phyloP scores from a whole-genome alignment of 2,797 vertebrate genomes.

The Enteromius radiatus region DNA sequence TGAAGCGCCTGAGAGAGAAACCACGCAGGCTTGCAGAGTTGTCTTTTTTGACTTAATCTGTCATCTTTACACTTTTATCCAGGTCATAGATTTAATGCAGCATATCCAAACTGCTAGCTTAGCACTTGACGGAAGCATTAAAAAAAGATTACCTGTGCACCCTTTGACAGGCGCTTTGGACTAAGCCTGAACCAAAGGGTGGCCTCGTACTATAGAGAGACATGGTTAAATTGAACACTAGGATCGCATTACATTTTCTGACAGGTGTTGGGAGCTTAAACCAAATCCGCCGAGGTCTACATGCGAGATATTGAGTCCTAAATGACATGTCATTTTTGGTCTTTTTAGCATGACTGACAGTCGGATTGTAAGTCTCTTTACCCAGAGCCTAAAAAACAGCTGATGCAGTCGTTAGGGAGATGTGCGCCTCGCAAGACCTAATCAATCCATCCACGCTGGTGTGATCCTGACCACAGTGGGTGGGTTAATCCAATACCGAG shows the following conservation, averaged over 20 bases:
- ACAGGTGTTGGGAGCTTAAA: constrained; percentile 56
- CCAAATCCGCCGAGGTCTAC: constrained; percentile 44
- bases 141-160: constrained; percentile 57
- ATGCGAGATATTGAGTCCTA: constrained; percentile 41
- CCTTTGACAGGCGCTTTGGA: constrained; percentile 57
- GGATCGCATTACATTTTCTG: constrained; percentile 41
- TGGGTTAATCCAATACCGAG: constrained; percentile 82
- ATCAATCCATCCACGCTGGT: constrained; percentile 78
- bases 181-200: constrained; percentile 44
- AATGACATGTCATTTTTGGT: constrained; percentile 48
- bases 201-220: constrained; percentile 3
- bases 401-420: constrained; percentile 79
- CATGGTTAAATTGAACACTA: constrained; percentile 40
- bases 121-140: constrained; percentile 43
- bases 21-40: constrained; percentile 5
- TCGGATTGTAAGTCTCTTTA: constrained; percentile 43
- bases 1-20: background rate
- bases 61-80: constrained; percentile 57
- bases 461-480: constrained; percentile 73
- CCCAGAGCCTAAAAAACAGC: constrained; percentile 68
- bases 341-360: constrained; percentile 73
- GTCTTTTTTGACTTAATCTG: constrained; percentile 57
- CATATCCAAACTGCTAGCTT: constrained; percentile 67
- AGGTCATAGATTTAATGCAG: constrained; percentile 56
- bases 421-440: constrained; percentile 71